Percentiles rank a stretch among this genome's conserved stretches.
phyloP scores from a whole-genome alignment of 2,113 vertebrate species.

The Mirza zaza region DNA sequence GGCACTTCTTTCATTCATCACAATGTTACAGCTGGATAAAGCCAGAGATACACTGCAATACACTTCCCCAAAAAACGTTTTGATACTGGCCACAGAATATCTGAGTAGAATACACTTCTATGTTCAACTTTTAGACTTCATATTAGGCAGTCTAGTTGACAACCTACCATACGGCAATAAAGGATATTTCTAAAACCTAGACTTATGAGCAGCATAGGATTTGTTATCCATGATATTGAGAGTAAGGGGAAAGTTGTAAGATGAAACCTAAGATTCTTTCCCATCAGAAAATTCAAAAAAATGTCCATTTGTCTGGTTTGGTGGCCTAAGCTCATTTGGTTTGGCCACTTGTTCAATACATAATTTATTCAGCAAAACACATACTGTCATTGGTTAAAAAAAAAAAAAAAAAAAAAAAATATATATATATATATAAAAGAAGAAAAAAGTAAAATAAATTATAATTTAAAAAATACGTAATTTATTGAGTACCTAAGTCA shows the following conservation, averaged over 20 bases:
- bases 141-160: background rate
- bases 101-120: background rate
- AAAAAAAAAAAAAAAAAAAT: no score
- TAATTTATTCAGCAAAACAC: background rate
- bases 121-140: background rate
- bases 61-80: background rate
- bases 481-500: background rate
- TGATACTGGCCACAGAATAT: slow-evolving; percentile 23
- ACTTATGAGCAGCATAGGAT: background rate
- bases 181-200: slow-evolving; percentile 10
- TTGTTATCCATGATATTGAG: background rate
- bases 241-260: background rate
- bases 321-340: background rate
- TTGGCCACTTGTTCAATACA: background rate
- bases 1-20: slow-evolving; percentile 35
- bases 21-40: slow-evolving; percentile 52
- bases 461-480: background rate
- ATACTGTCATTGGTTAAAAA: no score
- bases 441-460: no score
- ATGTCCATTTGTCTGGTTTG: background rate
- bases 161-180: background rate
- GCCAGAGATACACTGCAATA: background rate
- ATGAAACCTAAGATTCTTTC: background rate
- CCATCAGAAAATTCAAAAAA: slow-evolving; percentile 1
- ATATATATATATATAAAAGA: no score